Percentiles rank a stretch among this genome's conserved stretches.
phyloP scores from a whole-genome alignment of 1,140 invertebrate species.

The Drosophila burlai region DNA sequence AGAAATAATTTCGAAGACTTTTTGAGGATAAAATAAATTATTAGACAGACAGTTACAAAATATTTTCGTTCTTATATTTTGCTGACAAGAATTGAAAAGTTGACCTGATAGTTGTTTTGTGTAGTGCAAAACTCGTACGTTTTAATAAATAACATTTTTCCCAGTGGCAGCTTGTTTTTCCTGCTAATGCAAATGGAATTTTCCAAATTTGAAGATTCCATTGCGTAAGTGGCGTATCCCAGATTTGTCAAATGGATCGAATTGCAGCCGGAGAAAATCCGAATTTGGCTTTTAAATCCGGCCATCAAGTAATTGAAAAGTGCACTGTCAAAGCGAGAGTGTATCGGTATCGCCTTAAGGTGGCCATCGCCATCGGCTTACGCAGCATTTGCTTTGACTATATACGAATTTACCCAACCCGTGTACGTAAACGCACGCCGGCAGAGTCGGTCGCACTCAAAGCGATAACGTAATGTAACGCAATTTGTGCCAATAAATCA shows the following conservation, averaged over 20 bases:
- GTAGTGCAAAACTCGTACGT: neutral
- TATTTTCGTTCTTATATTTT: too few species aligned
- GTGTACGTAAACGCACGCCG: conserved; percentile 18
- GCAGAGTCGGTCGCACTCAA: conserved; percentile 53
- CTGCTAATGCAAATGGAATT: conserved; percentile 53
- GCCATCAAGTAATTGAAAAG: conserved; percentile 72
- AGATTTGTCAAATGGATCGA: conserved; percentile 43
- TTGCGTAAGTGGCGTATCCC: conserved; percentile 6
- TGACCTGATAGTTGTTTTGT: too few species aligned
- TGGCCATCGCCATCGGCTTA: conserved; percentile 31
- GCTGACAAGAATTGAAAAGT: too few species aligned
- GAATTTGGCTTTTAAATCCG: conserved; percentile 14
- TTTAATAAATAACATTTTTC: neutral
- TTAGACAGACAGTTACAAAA: too few species aligned
- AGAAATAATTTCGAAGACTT: neutral
- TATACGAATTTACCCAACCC: neutral
- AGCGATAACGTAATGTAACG: conserved; percentile 81
- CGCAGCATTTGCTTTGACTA: conserved; percentile 14
- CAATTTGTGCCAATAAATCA: conserved; percentile 82
- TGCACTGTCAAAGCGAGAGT: conserved; percentile 42
- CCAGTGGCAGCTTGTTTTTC: neutral
- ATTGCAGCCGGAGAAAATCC: conserved; percentile 29
- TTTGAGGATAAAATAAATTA: neutral
- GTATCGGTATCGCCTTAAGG: conserved; percentile 31
- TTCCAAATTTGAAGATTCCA: conserved; percentile 45